These are phyloP conservation scores for Napeogenes sylphis DNA, from an alignment of 2,888 invertebrate genomes.

Conservation along the genomic window DNA sequence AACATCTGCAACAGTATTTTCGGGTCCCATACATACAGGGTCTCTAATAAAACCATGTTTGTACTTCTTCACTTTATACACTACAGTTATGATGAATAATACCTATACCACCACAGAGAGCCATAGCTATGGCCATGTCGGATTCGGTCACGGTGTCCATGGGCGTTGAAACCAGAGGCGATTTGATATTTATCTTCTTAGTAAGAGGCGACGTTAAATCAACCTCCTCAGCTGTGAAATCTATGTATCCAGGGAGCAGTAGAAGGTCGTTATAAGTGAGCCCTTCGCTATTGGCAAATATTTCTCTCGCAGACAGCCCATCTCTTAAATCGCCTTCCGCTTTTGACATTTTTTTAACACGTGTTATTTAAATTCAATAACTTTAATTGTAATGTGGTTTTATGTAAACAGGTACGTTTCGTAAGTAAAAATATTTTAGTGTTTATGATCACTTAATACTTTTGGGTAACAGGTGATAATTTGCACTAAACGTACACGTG, in stretches of 20 bases:
- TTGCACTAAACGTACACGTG: constrained; percentile 17
- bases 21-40: constrained; percentile 95
- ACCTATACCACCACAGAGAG: constrained; percentile 97
- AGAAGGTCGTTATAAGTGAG: constrained; percentile 98
- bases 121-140: constrained; percentile 99
- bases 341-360: constrained; percentile 50
- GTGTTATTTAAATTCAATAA: constrained; percentile 19
- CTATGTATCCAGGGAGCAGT: constrained; percentile 96
- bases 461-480: not conserved
- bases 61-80: constrained; percentile 98
- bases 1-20: constrained; percentile 92
- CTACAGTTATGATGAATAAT: constrained; percentile 98
- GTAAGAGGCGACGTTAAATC: constrained; percentile 94
- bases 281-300: constrained; percentile 91
- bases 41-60: constrained; percentile 99
- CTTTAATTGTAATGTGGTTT: not conserved
- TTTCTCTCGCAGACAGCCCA: constrained; percentile 88
- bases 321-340: constrained; percentile 79
- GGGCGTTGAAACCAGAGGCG: constrained; percentile 97
- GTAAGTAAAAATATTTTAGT: too few species aligned
- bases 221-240: constrained; percentile 95
- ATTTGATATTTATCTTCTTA: constrained; percentile 89
- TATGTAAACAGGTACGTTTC: not conserved
- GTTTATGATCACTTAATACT: not conserved
- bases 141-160: constrained; percentile 99